Evolutionary conservation across 2,113 vertebrate genomes (phyloP).

Genomic region (Elachura formosa): DNA sequence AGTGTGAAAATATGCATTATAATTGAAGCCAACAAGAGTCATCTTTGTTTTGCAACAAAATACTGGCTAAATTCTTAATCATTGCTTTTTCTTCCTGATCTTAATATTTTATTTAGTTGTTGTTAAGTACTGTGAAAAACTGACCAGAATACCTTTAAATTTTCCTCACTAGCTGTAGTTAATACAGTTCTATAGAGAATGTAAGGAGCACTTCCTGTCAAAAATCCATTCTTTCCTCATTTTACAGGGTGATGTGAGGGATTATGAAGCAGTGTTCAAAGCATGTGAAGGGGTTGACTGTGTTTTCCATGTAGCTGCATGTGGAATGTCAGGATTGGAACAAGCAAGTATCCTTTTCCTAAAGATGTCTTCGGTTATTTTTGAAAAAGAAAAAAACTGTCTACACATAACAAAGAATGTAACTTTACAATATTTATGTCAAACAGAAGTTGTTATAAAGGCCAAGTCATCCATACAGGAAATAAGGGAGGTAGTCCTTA

Average conservation of each 20-base stretch:
- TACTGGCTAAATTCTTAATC: not conserved
- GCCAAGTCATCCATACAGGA: not conserved
- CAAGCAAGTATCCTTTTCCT: slow-evolving; percentile 75
- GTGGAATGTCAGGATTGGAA: slow-evolving; percentile 88
- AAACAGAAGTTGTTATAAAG: not conserved
- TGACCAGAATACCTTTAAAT: not conserved
- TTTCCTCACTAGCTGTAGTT: not conserved
- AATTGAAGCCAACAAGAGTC: not conserved
- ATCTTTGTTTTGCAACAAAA: not conserved
- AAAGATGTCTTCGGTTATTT: not conserved
- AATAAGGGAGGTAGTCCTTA: not conserved
- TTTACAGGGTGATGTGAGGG: slow-evolving; percentile 84
- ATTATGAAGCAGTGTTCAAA: slow-evolving; percentile 78
- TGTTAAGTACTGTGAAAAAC: not conserved
- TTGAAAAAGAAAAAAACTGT: not conserved
- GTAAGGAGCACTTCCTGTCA: not conserved
- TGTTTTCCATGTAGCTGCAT: slow-evolving; percentile 89
- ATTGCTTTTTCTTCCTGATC: not conserved
- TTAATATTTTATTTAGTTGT: not conserved
- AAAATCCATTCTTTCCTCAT: not conserved
- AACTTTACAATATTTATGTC: not conserved
- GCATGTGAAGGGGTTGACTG: slow-evolving; percentile 85
- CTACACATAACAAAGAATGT: not conserved
- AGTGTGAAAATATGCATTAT: slow-evolving; percentile 4
- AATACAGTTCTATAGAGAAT: not conserved